Conservation (phyloP, 2,888 invertebrate species). For the Malthinus seriepunctatus region DNA sequence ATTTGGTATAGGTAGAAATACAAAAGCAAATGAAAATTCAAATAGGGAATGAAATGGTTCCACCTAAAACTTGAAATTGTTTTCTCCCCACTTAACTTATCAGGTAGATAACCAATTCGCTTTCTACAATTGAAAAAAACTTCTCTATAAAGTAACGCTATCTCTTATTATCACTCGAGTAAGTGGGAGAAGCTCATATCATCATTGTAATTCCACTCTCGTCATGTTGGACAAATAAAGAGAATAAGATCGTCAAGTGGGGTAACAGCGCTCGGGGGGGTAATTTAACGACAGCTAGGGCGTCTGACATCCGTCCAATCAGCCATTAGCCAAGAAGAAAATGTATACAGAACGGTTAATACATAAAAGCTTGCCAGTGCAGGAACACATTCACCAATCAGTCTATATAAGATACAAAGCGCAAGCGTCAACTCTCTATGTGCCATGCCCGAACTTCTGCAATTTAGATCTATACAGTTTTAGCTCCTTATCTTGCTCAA, state of each 20-base stretch:
- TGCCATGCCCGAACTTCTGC: constrained; percentile 29
- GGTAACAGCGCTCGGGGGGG: constrained; percentile 28
- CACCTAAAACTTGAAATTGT: too few relatives aligned
- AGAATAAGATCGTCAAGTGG: constrained; percentile 26
- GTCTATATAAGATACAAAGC: constrained; percentile 20
- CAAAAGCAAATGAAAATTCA: too few relatives aligned
- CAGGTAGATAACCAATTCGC: too few relatives aligned
- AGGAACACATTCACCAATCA: constrained; percentile 31
- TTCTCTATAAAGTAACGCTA: too few relatives aligned
- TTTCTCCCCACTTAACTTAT: too few relatives aligned
- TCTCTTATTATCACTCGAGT: too few relatives aligned
- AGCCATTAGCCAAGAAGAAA: constrained; percentile 36
- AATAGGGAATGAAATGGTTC: too few relatives aligned
- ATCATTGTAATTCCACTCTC: constrained; percentile 8
- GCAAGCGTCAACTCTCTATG: constrained; percentile 25
- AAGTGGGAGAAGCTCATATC: constrained; percentile 2
- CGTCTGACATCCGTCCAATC: constrained; percentile 38
- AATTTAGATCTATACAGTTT: constrained; percentile 30
- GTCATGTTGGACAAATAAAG: constrained; percentile 22
- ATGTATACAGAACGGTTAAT: constrained; percentile 29
- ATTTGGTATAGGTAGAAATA: too few relatives aligned
- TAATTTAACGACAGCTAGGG: constrained; percentile 37
- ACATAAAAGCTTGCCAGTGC: constrained; percentile 23
- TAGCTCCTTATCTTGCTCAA: constrained; percentile 10
- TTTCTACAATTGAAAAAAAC: too few relatives aligned